Percentiles rank a stretch among this genome's conserved stretches.
These are phyloP conservation scores for Trochalopteron elliotii DNA, from an alignment of 2,113 vertebrate genomes.

Conservation along the genomic window DNA sequence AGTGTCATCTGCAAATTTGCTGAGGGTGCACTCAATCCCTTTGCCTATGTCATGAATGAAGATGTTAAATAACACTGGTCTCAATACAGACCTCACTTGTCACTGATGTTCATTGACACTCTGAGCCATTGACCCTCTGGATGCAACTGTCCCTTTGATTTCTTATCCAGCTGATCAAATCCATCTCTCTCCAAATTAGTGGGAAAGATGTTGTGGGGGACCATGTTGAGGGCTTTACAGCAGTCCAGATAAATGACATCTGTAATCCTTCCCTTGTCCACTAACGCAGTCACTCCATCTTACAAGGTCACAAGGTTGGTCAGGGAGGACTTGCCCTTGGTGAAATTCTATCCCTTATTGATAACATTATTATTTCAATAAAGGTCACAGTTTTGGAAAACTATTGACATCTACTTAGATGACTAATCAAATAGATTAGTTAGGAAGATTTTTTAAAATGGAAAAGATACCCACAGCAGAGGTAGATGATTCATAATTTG, in stretches of 20 bases:
- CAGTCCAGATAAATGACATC: not conserved
- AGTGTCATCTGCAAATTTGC: not conserved
- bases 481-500: not conserved
- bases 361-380: not conserved
- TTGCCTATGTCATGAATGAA: not conserved
- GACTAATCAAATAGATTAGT: not conserved
- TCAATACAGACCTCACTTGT: not conserved
- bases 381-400: not conserved
- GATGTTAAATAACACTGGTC: not conserved
- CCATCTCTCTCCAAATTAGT: not conserved
- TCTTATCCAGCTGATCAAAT: not conserved
- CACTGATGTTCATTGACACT: not conserved
- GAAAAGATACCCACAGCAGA: not conserved
- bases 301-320: not conserved
- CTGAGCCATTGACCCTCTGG: not conserved
- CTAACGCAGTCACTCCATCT: not conserved
- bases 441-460: not conserved
- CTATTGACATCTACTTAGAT: not conserved
- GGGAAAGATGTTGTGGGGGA: not conserved
- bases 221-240: not conserved
- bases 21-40: not conserved
- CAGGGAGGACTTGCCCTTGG: not conserved
- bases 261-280: not conserved
- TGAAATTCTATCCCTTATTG: not conserved
- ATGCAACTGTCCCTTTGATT: not conserved